These are phyloP conservation scores for Sesamia nonagrioides DNA, from an alignment of 1,140 invertebrate species.

Conservation along the genomic window DNA sequence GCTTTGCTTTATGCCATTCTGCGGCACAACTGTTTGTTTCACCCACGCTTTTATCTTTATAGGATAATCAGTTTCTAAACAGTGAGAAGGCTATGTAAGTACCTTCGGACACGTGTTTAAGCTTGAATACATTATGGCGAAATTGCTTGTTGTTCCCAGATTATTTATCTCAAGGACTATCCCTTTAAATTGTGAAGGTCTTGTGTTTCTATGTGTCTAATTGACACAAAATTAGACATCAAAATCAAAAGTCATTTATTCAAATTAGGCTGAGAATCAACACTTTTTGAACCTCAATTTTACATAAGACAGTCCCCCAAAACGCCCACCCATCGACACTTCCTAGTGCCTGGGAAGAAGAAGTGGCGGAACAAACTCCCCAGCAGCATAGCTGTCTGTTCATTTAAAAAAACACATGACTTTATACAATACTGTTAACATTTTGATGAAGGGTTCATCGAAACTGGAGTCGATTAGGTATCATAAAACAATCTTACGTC, in stretches of 20 bases:
- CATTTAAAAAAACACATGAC: too few species aligned
- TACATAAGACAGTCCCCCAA: too few species aligned
- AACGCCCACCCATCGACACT: too few species aligned
- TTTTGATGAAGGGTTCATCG: slow-evolving; percentile 10
- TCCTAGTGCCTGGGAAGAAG: too few species aligned
- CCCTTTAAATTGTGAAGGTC: not conserved
- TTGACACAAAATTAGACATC: not conserved
- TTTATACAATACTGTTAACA: slow-evolving; percentile 11
- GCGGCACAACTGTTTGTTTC: slow-evolving; percentile 16
- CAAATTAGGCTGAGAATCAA: too few species aligned
- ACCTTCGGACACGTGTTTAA: slow-evolving; percentile 13
- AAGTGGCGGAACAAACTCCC: too few species aligned
- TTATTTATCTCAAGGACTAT: not conserved
- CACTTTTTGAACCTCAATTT: too few species aligned
- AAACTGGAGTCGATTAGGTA: not conserved
- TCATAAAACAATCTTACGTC: slow-evolving; percentile 26
- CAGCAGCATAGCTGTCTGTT: too few species aligned
- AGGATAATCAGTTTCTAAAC: slow-evolving; percentile 30
- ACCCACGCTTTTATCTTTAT: slow-evolving; percentile 27
- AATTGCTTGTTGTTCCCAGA: not conserved
- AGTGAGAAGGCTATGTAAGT: not conserved
- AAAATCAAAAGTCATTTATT: too few species aligned
- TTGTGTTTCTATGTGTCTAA: not conserved
- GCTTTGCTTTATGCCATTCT: slow-evolving; percentile 23
- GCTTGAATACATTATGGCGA: not conserved